These are phyloP conservation scores for Dasysyrphus albostriatus DNA, from an alignment of 2,888 invertebrate genomes.

Conservation along the genomic window DNA sequence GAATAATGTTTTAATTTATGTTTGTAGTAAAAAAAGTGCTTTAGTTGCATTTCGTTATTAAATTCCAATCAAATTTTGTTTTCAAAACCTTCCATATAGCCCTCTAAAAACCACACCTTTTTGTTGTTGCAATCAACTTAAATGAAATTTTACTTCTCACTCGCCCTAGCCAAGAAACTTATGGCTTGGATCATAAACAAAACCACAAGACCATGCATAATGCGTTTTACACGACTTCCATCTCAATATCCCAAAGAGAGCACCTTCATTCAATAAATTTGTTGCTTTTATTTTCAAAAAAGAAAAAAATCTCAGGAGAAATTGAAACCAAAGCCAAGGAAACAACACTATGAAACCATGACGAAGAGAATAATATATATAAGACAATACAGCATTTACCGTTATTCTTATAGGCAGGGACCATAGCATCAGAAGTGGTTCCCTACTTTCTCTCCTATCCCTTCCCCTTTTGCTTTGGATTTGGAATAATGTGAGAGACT, in stretches of 20 bases:
- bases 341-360: conserved; percentile 53
- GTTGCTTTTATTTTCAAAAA: conserved; percentile 7
- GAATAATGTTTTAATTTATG: too few species aligned
- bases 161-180: conserved; percentile 9
- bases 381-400: conserved; percentile 69
- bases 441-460: neutral
- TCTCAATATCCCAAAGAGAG: conserved; percentile 27
- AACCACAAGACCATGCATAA: conserved; percentile 69
- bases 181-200: conserved; percentile 57
- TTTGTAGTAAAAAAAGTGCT: too few species aligned
- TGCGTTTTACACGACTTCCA: conserved; percentile 55
- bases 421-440: conserved; percentile 31
- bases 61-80: neutral
- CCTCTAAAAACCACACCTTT: conserved; percentile 42
- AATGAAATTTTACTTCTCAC: conserved; percentile 41
- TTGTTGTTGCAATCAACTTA: conserved; percentile 21
- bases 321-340: conserved; percentile 65
- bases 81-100: neutral
- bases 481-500: conserved; percentile 63
- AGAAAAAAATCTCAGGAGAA: conserved; percentile 66
- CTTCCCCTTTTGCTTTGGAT: neutral
- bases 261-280: conserved; percentile 32
- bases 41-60: neutral
- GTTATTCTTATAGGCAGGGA: conserved; percentile 50
- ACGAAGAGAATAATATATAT: conserved; percentile 38